Conservation (phyloP, 2,888 invertebrate species). For the Myopa testacea region DNA sequence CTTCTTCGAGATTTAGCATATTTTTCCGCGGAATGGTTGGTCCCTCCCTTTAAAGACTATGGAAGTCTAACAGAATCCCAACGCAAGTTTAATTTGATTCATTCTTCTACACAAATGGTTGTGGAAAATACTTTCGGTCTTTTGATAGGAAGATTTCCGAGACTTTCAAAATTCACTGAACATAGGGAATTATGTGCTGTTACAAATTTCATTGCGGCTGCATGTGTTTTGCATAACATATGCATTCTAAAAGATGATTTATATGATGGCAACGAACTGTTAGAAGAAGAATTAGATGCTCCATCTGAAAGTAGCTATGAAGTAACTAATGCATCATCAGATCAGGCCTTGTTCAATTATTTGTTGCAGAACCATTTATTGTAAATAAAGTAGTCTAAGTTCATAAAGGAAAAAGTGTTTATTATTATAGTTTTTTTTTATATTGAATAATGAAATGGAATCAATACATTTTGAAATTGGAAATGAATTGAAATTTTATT, state of each 20-base stretch:
- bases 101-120: conserved; percentile 51
- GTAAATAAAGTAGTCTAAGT: conserved; percentile 13
- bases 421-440: not conserved
- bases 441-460: no score
- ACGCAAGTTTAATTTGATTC: conserved; percentile 52
- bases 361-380: conserved; percentile 17
- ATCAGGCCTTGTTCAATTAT: conserved; percentile 20
- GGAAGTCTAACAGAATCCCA: conserved; percentile 52
- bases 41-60: conserved; percentile 55
- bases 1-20: conserved; percentile 49
- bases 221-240: conserved; percentile 50
- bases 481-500: conserved; percentile 17
- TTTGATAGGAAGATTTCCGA: conserved; percentile 54
- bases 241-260: conserved; percentile 41
- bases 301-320: not conserved
- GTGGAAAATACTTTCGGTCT: conserved; percentile 55
- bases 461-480: not conserved
- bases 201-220: conserved; percentile 46
- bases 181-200: conserved; percentile 47
- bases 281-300: not conserved
- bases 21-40: conserved; percentile 45
- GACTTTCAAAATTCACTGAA: conserved; percentile 51
- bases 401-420: not conserved
- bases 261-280: conserved; percentile 3
- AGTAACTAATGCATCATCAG: conserved; percentile 1